Evolutionary conservation across 2,113 vertebrate genomes (phyloP), one percentile per base, ranked within the genome.

Genomic region (Rhodinocichla rosea): DNA sequence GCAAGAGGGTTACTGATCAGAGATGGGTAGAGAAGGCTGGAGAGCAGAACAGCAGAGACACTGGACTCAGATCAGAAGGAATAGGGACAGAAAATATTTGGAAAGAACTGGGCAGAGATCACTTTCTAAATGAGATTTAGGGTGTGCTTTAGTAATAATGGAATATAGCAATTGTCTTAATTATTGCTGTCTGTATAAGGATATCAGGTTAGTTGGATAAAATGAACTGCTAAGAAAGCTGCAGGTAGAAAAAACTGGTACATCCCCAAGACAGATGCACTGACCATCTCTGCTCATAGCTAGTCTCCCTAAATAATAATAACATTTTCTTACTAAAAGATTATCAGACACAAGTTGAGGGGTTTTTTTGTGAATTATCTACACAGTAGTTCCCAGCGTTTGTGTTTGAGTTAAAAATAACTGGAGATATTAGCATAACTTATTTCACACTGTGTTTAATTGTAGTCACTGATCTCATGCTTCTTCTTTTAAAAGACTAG

Each of bases 281-380:
- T 81, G 27, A 39, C 56, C 28, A 15, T 68, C 21, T 52, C 40
- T 73, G 8, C 30, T 68, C 3, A 24, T 68, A 52, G 27, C 33
- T 80, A 0, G 35, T 75, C 22, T 75, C 6, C 32, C 4, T 17
- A n/a, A 63, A 20, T 57, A 82, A 32, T 45, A 45, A 22, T 49
- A 63, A 40, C 11, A 13, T 19, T 91, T 83, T 40, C 21, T 83
- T 7, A 13, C 18, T 77, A 35, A 65, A 91, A 89, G 4, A 11
- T 39, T 42, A 23, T 39, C 21, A n/a, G 64, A 64, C 33, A 42
- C 6, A 30, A 55, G 24, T 16, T 45, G 33, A 53, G 44, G 33
- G 4, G 0, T 0, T 55, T 26, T 40, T 13, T 56, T 6, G 9
- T 40, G 14, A 55, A 42, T 69, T 75, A 28, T 23, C 8, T 33